Evolutionary conservation across 2,113 vertebrate genomes (phyloP).

Genomic region (Brienomyrus longianalis): DNA sequence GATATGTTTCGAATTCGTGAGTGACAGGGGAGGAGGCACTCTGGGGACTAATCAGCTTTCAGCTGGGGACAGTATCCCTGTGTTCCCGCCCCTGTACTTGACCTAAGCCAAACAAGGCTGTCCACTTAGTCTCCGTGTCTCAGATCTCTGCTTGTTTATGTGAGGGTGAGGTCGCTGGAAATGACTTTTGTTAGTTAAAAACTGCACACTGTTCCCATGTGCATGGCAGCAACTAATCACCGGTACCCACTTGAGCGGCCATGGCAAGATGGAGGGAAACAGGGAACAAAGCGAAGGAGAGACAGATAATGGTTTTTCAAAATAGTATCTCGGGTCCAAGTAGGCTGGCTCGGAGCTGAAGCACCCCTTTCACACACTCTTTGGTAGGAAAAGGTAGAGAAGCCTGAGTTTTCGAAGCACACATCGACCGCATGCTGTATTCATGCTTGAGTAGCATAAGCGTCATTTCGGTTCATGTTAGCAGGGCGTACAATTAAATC

Average conservation of each 20-base stretch:
- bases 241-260: neutral
- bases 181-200: neutral
- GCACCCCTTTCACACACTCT: neutral
- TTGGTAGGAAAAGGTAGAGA: neutral
- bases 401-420: neutral
- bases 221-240: neutral
- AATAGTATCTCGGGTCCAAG: neutral
- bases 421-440: neutral
- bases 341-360: neutral
- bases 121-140: neutral
- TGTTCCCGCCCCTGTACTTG: neutral
- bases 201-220: neutral
- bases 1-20: neutral
- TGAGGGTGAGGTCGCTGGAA: neutral
- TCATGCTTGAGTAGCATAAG: neutral
- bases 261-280: neutral
- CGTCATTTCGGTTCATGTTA: neutral
- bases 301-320: conserved; percentile 14
- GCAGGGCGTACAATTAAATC: neutral
- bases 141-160: neutral
- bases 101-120: neutral
- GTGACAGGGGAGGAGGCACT: neutral
- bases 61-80: neutral
- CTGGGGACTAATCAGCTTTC: neutral
- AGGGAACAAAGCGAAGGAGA: neutral